A percentile compares a stretch with the other conserved stretches of the same genome.
Evolutionary conservation across 2,888 invertebrate species (phyloP).

Genomic region (Zootermopsis nevadensis): DNA sequence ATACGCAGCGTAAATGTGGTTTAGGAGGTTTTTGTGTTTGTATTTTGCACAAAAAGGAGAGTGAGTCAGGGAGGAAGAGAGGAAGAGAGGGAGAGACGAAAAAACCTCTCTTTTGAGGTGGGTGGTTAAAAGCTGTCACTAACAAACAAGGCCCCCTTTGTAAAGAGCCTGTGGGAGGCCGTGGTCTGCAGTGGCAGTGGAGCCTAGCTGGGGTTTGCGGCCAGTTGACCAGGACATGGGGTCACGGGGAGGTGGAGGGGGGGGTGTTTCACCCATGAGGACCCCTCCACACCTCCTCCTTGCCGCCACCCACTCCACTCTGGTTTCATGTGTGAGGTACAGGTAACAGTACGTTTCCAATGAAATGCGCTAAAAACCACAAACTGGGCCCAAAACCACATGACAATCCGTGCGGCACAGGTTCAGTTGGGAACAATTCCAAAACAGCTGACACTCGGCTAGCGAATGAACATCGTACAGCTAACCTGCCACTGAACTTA

Average conservation of each 20-base stretch:
- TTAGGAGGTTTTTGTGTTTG: constrained; percentile 43
- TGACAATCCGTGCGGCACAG: constrained; percentile 34
- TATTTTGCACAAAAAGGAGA: constrained; percentile 42
- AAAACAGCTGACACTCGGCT: constrained; percentile 40
- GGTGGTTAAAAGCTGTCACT: constrained; percentile 44
- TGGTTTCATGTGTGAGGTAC: constrained; percentile 38
- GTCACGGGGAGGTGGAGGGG: neutral
- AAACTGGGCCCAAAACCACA: constrained; percentile 42
- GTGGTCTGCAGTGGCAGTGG: constrained; percentile 9
- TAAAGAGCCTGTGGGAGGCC: constrained; percentile 42
- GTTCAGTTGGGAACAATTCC: constrained; percentile 37
- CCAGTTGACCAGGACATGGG: constrained; percentile 40
- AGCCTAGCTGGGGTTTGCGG: constrained; percentile 38
- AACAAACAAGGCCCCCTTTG: constrained; percentile 43
- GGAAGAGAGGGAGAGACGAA: constrained; percentile 19
- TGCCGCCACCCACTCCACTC: constrained; percentile 16
- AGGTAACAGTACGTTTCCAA: constrained; percentile 42
- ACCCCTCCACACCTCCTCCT: neutral
- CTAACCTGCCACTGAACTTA: constrained; percentile 1
- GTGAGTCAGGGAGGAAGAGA: constrained; percentile 8
- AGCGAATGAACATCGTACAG: constrained; percentile 4
- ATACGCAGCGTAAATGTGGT: constrained; percentile 38
- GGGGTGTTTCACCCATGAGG: constrained; percentile 23
- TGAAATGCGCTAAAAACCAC: constrained; percentile 43
- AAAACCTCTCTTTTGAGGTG: constrained; percentile 43